Conservation (phyloP, 2,113 vertebrate species). For the Phyllostomus discolor region DNA sequence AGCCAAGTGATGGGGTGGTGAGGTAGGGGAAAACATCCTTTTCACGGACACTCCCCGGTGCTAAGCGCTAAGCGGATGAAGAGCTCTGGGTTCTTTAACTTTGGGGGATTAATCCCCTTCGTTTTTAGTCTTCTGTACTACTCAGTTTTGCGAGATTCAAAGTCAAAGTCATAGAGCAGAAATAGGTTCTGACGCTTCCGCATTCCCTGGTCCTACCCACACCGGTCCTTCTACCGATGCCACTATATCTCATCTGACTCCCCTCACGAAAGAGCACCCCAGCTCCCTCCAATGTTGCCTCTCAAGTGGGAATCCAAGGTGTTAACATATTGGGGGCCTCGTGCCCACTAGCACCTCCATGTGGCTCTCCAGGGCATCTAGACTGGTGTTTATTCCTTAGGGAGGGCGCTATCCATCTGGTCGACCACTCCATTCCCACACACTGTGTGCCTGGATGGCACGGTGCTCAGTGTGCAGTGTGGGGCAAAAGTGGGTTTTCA, state of each 20-base stretch:
- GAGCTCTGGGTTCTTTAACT: not conserved
- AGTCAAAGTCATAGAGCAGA: not conserved
- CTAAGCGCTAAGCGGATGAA: not conserved
- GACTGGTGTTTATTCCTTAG: not conserved
- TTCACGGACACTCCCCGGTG: not conserved
- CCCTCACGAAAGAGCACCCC: not conserved
- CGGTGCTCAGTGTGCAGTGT: not conserved
- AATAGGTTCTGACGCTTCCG: not conserved
- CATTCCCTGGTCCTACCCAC: not conserved
- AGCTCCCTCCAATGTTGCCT: not conserved
- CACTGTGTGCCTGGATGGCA: accelerated
- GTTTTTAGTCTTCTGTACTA: not conserved
- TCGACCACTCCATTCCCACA: not conserved
- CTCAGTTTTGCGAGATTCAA: not conserved
- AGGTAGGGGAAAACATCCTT: not conserved
- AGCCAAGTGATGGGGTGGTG: not conserved
- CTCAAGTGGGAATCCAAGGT: not conserved
- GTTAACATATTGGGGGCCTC: not conserved
- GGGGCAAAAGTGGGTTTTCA: too few species aligned
- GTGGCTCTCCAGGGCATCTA: not conserved
- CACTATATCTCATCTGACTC: not conserved
- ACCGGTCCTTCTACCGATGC: not conserved
- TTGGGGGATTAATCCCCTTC: not conserved
- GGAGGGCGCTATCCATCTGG: not conserved
- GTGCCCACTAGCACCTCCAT: not conserved